These are phyloP conservation scores for Drosophila saltans DNA, from an alignment of 1,140 invertebrate genomes.

Conservation along the genomic window DNA sequence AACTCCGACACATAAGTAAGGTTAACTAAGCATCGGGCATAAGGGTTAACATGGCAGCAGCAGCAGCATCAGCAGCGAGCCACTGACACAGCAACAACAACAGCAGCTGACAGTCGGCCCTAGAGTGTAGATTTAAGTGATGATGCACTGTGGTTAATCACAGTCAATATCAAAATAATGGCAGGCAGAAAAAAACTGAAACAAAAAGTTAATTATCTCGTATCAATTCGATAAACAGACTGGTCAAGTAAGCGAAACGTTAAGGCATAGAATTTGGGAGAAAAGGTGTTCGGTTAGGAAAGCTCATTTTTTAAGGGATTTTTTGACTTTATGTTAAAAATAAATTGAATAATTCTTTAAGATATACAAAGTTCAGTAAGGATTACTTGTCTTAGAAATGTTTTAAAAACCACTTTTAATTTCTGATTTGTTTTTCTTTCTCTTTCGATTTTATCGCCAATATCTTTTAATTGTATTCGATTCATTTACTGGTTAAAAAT, in stretches of 20 bases:
- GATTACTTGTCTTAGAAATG: too few species aligned
- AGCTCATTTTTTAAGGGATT: too few species aligned
- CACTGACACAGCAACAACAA: background rate
- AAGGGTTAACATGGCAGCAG: slow-evolving; percentile 59
- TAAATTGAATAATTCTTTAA: too few species aligned
- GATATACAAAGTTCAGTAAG: too few species aligned
- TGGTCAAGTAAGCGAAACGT: background rate
- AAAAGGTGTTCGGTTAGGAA: too few species aligned
- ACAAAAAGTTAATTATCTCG: background rate
- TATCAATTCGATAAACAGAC: background rate
- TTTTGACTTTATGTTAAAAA: too few species aligned
- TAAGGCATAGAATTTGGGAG: too few species aligned
- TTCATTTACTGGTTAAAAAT: too few species aligned
- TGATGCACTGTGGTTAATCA: slow-evolving; percentile 10
- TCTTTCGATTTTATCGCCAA: too few species aligned
- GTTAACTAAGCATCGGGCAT: slow-evolving; percentile 67
- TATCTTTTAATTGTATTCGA: too few species aligned
- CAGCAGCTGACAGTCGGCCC: slow-evolving; percentile 23
- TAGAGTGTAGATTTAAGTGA: slow-evolving; percentile 17
- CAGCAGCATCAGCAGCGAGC: background rate
- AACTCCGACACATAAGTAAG: slow-evolving; percentile 48
- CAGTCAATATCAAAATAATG: background rate
- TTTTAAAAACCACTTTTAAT: too few species aligned
- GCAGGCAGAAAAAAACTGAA: background rate
- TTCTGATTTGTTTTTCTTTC: too few species aligned